Conservation (phyloP, 2,888 invertebrate species). For the Nymphalis polychloros region DNA sequence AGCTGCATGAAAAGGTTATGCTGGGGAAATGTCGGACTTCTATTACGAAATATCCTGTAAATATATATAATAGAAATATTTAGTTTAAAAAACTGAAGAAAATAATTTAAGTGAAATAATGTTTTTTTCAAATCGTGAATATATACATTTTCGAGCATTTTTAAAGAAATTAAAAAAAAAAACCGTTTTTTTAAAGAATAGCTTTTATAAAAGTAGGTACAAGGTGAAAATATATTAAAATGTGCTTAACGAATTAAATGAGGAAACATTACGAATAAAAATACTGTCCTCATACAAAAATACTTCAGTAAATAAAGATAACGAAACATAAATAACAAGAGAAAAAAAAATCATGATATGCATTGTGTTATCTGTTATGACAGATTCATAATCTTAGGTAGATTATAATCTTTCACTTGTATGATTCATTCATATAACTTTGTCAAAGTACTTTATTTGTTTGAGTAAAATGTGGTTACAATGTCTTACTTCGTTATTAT, state of each 20-base stretch:
- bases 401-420: neutral
- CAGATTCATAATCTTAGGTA: neutral
- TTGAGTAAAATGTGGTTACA: no score
- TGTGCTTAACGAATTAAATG: neutral
- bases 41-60: neutral
- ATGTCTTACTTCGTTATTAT: no score
- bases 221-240: neutral
- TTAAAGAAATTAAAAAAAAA: no score
- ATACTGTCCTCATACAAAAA: neutral
- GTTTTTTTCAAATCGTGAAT: neutral
- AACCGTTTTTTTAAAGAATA: no score
- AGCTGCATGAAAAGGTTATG: conserved; percentile 20
- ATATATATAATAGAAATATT: neutral
- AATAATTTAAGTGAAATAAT: neutral
- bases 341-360: neutral
- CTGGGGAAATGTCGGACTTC: conserved; percentile 16
- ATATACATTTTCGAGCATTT: neutral
- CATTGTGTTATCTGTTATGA: neutral
- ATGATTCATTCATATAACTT: neutral
- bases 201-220: no score
- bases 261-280: neutral
- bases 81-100: no score
- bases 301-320: neutral
- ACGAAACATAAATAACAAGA: conserved; percentile 1
- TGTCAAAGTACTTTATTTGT: no score